Percentiles rank a stretch among this genome's conserved stretches.
Conservation (phyloP, 1,140 invertebrate species). For the Coboldia fuscipes region DNA sequence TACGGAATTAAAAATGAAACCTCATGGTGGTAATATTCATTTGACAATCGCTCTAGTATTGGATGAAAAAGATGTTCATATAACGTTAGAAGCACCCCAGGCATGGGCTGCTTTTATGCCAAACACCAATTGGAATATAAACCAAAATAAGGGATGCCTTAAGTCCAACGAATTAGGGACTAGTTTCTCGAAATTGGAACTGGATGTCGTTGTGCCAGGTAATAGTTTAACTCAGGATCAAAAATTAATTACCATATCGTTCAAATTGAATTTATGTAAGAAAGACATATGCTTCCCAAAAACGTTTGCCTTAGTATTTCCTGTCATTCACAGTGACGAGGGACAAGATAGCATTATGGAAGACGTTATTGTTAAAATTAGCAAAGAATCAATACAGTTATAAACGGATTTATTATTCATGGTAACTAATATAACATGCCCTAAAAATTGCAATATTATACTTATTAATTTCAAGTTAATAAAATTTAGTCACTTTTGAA, state of each 20-base stretch:
- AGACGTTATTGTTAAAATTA: not conserved
- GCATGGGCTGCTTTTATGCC: slow-evolving; percentile 24
- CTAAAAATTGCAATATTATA: no score
- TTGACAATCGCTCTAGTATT: slow-evolving; percentile 23
- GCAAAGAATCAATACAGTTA: not conserved
- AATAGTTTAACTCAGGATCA: no score
- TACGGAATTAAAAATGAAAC: slow-evolving; percentile 23
- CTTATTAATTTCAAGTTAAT: no score
- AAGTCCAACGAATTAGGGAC: slow-evolving; percentile 18
- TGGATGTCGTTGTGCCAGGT: slow-evolving; percentile 47
- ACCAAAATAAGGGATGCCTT: not conserved
- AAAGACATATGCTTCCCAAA: not conserved
- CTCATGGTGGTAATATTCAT: slow-evolving; percentile 23
- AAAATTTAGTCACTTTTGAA: no score
- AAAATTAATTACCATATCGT: not conserved
- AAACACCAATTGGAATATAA: not conserved
- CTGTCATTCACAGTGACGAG: not conserved
- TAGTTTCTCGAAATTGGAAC: no score
- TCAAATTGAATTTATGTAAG: not conserved
- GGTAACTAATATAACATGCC: no score
- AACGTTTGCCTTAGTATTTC: not conserved
- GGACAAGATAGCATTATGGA: not conserved
- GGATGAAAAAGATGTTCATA: slow-evolving; percentile 30
- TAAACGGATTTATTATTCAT: no score
- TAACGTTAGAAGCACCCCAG: slow-evolving; percentile 41